Evolutionary conservation across 1,140 invertebrate species (phyloP), one percentile per base, ranked within the genome.

Genomic region (Hirudo medicinalis): DNA sequence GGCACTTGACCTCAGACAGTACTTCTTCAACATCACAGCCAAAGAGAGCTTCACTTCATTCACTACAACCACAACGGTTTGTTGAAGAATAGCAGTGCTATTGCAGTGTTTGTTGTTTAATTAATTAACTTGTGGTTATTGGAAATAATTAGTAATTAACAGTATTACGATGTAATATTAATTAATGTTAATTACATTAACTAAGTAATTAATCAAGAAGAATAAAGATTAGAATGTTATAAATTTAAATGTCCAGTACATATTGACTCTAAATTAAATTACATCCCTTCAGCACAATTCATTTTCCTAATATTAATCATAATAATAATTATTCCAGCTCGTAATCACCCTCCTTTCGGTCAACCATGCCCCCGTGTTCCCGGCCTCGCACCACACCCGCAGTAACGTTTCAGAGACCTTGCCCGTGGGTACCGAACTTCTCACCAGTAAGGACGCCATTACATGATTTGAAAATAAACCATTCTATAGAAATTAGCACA

Each of bases 361-460:
- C n/a, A 70, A 70, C 43, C 70, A 71, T 17, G 25, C 70, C 32
- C 70, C 70, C 8, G 57, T 60, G 2, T 71, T 71, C 29, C 27
- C 54, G 0, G 54, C 43, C 19, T 6, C 53, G 9, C 8, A 60
- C 20, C 57, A 60, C 40, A 29, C 27, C 17, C 55, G 54, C 25
- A 60, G 3, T 15, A 55, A 71, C n/a, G 9, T 71, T 19, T 40
- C 13, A 9, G 70, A 71, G 22, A 60, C 11, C 22, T 17, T 63
- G 19, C 5, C 54, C 11, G 57, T 66, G 19, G 29, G 20, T 0
- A 43, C 22, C 19, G 27, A 27, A 63, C n/a, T 71, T 17, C n/a
- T 27, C 15, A 69, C 22, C 8, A 69, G 67, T 36, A 69, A 11
- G 43, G 25, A 15, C 11, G 15, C 11, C 11, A 49, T 49, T 49